These are phyloP conservation scores for Drosophila suzukii DNA, from an alignment of 1,140 invertebrate genomes.

Conservation along the genomic window DNA sequence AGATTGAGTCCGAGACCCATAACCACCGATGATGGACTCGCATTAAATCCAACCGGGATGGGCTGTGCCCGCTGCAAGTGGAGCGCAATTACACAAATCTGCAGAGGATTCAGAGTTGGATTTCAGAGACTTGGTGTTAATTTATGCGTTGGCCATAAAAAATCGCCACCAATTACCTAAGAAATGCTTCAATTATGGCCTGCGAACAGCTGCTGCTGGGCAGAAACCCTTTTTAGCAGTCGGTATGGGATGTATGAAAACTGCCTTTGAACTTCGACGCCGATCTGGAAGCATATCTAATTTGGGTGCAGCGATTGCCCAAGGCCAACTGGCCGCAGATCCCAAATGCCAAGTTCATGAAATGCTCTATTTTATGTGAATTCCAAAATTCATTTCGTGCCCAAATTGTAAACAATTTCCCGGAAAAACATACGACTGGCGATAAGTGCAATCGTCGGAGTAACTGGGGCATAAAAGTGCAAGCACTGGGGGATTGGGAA, in stretches of 20 bases:
- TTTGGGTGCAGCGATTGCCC: conserved; percentile 36
- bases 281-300: conserved; percentile 55
- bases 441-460: conserved; percentile 41
- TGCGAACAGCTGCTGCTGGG: conserved; percentile 68
- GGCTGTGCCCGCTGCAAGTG: conserved; percentile 22
- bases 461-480: conserved; percentile 61
- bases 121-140: conserved; percentile 57
- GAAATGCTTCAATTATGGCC: conserved; percentile 80
- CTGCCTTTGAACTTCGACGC: conserved; percentile 36
- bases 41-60: conserved; percentile 57
- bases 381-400: conserved; percentile 3
- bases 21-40: conserved; percentile 48
- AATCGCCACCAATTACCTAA: conserved; percentile 75
- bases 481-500: conserved; percentile 27
- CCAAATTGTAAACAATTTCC: conserved; percentile 37
- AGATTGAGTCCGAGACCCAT: conserved; percentile 49
- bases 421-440: conserved; percentile 28
- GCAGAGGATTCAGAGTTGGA: conserved; percentile 34
- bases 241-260: conserved; percentile 5
- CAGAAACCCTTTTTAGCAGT: conserved; percentile 78
- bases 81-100: conserved; percentile 78
- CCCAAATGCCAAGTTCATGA: conserved; percentile 11
- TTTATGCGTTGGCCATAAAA: conserved; percentile 78
- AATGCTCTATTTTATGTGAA: conserved; percentile 40
- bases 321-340: conserved; percentile 32